Base-by-base conservation (phyloP, 2,113 vertebrate species). In the Miniopterus natalensis region DNA sequence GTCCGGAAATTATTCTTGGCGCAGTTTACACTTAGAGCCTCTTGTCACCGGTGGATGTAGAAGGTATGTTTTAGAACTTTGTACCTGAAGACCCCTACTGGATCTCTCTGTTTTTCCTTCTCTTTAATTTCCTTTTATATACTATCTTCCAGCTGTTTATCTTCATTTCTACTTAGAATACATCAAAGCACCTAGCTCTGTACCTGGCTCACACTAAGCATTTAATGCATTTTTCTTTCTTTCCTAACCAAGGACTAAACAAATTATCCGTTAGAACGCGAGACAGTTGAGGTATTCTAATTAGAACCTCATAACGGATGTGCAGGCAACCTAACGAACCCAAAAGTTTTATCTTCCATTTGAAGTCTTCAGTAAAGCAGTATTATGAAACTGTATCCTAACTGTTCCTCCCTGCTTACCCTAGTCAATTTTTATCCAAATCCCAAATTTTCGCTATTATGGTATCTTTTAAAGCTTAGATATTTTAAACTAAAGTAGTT, bases 401-500 rank as follows among this genome's bases (percentile, higher is more conserved):
- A 66, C 6, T 59, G 49, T 79, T 90, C 53, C 88, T 95, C 65
- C 57, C 10, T 88, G 36, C 23, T 75, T 25, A 73, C 7, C 27
- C 25, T 51, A 25, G 40, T 71, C 49, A 77, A 66, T 78, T 90
- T 95, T 78, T 81, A 90, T 36, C 31, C 61, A 88, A 88, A 95
- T 73, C 15, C 18, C 57, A 95, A 93, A 93, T 47, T 78, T 92
- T 40, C 70, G 63, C n/a, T 94, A 85, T 81, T 79, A 79, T 7
- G n/a, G n/a, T 45, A 1, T 84, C 42, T 96, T 95, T 88, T 84
- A 90, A 96, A 96, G 88, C 59, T 93, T 70, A 93, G 42, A 84
- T 93, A 90, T 89, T 77, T 86, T 79, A 88, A 93, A 53, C 11
- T 66, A 91, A 97, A 90, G 88, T 74, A 51, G 74, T 65, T 95